phyloP scores from a whole-genome alignment of 2,888 invertebrate genomes.

The Apodemia zela region DNA sequence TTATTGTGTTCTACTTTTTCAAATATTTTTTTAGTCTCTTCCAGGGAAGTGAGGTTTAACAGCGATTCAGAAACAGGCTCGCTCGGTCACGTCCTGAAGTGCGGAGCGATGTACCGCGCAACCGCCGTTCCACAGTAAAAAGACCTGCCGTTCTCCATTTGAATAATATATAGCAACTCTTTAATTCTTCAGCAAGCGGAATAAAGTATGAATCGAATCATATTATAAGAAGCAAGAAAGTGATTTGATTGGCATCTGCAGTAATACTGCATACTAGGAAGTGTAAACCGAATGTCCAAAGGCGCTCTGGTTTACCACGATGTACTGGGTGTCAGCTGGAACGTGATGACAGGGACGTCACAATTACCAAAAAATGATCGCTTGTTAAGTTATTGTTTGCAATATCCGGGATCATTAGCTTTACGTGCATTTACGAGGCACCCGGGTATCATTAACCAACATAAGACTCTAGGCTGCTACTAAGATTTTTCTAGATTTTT shows the following conservation, averaged over 20 bases:
- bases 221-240: background rate
- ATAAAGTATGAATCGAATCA: conserved; percentile 7
- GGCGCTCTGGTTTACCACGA: no score
- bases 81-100: conserved; percentile 74
- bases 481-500: no score
- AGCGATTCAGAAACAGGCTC: conserved; percentile 46
- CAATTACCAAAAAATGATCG: no score
- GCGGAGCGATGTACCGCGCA: conserved; percentile 74
- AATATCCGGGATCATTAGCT: background rate
- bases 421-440: no score
- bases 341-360: no score
- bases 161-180: conserved; percentile 72
- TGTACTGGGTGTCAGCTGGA: no score
- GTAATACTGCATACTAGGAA: no score
- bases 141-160: conserved; percentile 63
- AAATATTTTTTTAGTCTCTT: conserved; percentile 39
- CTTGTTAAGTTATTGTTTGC: no score
- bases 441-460: no score
- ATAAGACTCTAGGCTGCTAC: no score
- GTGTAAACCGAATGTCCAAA: no score
- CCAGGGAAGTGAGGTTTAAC: conserved; percentile 43
- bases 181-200: conserved; percentile 46
- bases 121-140: conserved; percentile 72
- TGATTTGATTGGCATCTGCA: background rate
- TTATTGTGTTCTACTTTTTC: no score